These are phyloP conservation scores for Leptopilina boulardi DNA, from an alignment of 1,140 invertebrate species.

Conservation along the genomic window DNA sequence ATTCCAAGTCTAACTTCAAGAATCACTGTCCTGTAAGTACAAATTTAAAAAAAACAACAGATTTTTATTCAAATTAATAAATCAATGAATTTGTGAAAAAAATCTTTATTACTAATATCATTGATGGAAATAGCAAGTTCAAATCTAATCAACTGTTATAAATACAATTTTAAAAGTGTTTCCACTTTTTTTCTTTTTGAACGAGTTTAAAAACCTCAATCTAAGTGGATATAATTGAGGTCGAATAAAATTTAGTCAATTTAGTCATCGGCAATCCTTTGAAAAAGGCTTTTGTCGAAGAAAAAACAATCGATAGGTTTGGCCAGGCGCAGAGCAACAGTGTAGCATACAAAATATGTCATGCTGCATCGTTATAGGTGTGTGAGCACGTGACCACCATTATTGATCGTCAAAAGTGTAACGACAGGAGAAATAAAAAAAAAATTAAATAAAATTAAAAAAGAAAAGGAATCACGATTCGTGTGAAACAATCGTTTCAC, in stretches of 20 bases:
- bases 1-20: no score
- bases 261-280: conserved; percentile 20
- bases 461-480: conserved; percentile 24
- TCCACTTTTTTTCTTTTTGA: neutral
- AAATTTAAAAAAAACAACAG: no score
- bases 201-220: conserved; percentile 6
- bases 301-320: conserved; percentile 34
- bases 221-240: conserved; percentile 13
- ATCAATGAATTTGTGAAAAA: no score
- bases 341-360: conserved; percentile 46
- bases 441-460: neutral
- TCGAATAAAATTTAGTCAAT: conserved; percentile 30
- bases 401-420: conserved; percentile 60
- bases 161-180: no score
- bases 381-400: conserved; percentile 59
- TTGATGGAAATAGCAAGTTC: no score
- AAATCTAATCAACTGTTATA: no score
- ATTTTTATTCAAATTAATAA: no score
- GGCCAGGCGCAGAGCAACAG: conserved; percentile 32
- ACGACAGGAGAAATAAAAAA: conserved; percentile 49
- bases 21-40: no score
- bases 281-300: conserved; percentile 31
- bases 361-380: conserved; percentile 57
- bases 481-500: conserved; percentile 22
- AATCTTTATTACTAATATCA: no score